phyloP scores from a whole-genome alignment of 2,797 vertebrate species.

The Odontamblyopus lacepedii region DNA sequence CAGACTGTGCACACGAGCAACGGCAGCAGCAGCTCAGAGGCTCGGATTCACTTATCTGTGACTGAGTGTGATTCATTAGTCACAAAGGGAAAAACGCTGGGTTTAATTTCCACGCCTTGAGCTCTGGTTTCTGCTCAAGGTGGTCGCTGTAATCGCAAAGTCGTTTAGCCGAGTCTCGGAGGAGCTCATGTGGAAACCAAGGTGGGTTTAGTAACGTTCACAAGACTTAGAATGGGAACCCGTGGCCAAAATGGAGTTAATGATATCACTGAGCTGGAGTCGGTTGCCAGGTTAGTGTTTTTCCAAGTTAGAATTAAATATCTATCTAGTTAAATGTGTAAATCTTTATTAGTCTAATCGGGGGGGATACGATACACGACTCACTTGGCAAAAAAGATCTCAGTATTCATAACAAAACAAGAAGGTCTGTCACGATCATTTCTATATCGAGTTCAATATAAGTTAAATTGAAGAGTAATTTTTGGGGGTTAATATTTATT shows the following conservation, averaged over 20 bases:
- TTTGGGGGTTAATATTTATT: too few relatives aligned
- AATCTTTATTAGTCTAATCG: too few relatives aligned
- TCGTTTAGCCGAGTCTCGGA: constrained; percentile 31
- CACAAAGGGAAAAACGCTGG: constrained; percentile 33
- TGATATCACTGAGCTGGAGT: not conserved
- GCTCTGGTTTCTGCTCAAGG: constrained; percentile 36
- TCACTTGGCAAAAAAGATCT: too few relatives aligned
- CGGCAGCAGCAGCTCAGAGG: constrained; percentile 19
- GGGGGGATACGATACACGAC: too few relatives aligned
- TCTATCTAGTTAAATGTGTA: too few relatives aligned
- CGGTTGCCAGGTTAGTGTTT: not conserved
- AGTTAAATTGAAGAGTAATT: too few relatives aligned
- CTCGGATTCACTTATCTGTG: constrained; percentile 51
- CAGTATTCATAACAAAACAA: too few relatives aligned
- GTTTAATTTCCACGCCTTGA: constrained; percentile 45
- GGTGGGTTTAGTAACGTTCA: constrained; percentile 23
- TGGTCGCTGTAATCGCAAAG: constrained; percentile 37
- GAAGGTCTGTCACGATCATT: too few relatives aligned
- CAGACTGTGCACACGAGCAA: constrained; percentile 7
- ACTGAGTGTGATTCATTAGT: constrained; percentile 62
- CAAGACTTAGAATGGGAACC: not conserved
- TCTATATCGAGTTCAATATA: too few relatives aligned
- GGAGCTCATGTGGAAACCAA: constrained; percentile 22
- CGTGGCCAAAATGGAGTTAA: not conserved
- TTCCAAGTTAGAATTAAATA: not conserved